Base-by-base conservation (phyloP, 2,797 vertebrate genomes). In the Macropus fuliginosus region DNA sequence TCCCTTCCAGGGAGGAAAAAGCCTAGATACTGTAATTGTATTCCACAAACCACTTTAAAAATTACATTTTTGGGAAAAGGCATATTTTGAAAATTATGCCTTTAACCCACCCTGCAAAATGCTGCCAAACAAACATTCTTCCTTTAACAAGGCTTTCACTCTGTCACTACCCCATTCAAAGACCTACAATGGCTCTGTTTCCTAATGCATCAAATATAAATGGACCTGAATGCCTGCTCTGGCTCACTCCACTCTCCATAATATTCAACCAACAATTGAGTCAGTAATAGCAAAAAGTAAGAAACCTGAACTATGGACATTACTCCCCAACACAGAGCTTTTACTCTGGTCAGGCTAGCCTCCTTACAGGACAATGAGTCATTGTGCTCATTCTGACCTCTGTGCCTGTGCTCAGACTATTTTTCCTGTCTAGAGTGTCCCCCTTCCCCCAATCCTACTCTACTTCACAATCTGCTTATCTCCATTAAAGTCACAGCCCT, bases 401-500 rank as follows among this genome's bases (percentile, higher is more conserved):
- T 18, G 34, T 66, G 28, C 62, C 18, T 62, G 12, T 34, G 31
- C 12, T 62, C 59, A 62, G 34, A 81, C 40, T 46, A 81, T 46
- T 46, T 81, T 81, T 27, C 74, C 74, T 3, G 3, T 46, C 21
- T 93, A 91, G 34, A 24, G 52, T 28, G 74, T 81, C 40, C 91
- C 57, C 29, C 46, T 94, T 59, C 74, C 74, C 74, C 40, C 40
- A 81, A 81, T 21, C 74, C 18, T 46, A 90, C 56, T 62, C 57
- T 90, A 87, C 66, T 91, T 46, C 74, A n/a, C 46, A 66, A 74
- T 92, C 89, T 93, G 81, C 74, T 95, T 94, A 54, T 91, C 56
- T 92, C 92, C 34, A 55, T 94, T 95, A 92, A 95, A 92, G 96
- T 91, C 92, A 95, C 92, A 94, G 57, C 59, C 93, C 93, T 55